Base-by-base conservation (phyloP, 2,113 vertebrate genomes). In the Equus quagga region DNA sequence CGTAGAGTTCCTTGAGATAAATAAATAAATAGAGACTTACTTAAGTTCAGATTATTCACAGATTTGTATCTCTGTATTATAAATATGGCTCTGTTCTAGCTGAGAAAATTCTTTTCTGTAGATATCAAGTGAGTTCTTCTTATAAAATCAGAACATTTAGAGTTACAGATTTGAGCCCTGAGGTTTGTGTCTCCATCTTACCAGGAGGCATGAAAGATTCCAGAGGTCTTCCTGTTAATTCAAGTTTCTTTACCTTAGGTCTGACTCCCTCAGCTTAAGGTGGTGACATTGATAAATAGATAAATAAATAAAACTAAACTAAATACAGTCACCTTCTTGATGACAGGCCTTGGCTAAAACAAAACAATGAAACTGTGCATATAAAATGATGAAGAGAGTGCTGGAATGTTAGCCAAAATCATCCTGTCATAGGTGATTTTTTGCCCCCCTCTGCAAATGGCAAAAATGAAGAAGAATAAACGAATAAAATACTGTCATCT, bases 361-460 rank as follows among this genome's bases (percentile, higher is more conserved):
- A 98, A 98, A 98, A 97, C 84, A 97, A 98, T 96, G 98, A 97
- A 98, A 98, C 93, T 97, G 89, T 97, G 65, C 93, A 98, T 98
- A 98, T 98, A 99, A 97, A 98, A 95, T 67, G 80, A 92, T 67
- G 49, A 70, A 94, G 92, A 82, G 62, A 95, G 70, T 28, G 73
- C 76, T 97, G 76, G 46, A 73, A 96, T 89, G 24, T 78, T 1
- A 15, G 84, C 78, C 96, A 86, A 96, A 93, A 93, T 89, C 84
- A 88, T 56, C 23, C 69, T 65, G 65, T 46, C 69, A 13, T 76
- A 21, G 31, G 31, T 75, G 15, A 89, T 76, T n/a, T 64, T 84
- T 46, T 58, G 13, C 8, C 24, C 33, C 19, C 51, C 1, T 56
- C 24, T n/a, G 28, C 31, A 36, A 89, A 89, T 7, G 9, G 44